A percentile compares a stretch with the other conserved stretches of the same genome.
phyloP scores from a whole-genome alignment of 2,797 vertebrate genomes.

The Sebastolobus alascanus region DNA sequence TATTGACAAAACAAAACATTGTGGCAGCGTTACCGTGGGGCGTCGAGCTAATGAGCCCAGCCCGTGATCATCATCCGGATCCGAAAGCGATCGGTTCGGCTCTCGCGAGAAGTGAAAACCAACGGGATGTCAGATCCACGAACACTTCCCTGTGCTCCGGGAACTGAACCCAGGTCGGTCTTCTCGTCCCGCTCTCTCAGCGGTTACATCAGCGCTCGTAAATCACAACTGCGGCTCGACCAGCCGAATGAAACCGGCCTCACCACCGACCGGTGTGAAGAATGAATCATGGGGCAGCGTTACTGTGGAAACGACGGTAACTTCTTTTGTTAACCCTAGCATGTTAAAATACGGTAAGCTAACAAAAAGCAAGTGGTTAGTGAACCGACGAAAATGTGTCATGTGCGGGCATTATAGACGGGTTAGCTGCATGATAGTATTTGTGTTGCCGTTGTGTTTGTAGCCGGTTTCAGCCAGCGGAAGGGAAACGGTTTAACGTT shows the following conservation, averaged over 20 bases:
- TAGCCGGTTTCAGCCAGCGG: not conserved
- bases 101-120: conserved; percentile 66
- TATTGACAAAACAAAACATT: not conserved
- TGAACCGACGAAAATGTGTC: not conserved
- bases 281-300: conserved; percentile 78
- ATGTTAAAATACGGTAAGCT: conserved; percentile 15
- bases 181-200: not conserved
- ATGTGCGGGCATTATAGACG: not conserved
- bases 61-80: too few species aligned
- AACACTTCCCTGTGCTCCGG: not conserved
- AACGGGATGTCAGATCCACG: not conserved
- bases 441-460: conserved; percentile 12
- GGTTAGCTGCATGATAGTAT: not conserved
- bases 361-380: not conserved
- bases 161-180: conserved; percentile 67
- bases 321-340: conserved; percentile 67
- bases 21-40: not conserved
- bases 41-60: too few species aligned
- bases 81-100: not conserved
- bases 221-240: conserved; percentile 55
- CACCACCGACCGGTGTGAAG: conserved; percentile 16
- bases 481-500: not conserved
- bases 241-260: conserved; percentile 56
- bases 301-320: conserved; percentile 84
- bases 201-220: not conserved